Base-by-base conservation (phyloP, 2,888 invertebrate genomes). In the Halocaridina rubra region DNA sequence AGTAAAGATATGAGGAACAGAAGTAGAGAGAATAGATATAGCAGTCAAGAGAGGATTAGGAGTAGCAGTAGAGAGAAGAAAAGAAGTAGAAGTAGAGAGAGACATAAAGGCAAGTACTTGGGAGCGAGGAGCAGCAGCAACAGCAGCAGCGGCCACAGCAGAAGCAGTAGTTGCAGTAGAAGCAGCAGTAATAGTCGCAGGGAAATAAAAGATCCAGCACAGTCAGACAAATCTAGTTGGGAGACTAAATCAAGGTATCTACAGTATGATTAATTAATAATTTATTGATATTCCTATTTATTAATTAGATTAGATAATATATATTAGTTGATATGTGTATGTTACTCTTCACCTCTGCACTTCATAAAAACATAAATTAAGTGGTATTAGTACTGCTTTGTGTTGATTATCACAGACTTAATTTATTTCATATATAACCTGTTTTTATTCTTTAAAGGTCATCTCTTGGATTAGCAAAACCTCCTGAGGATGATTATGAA, bases 101-200 rank as follows among this genome's bases (percentile, higher is more conserved):
- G n/a, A n/a, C n/a, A n/a, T n/a, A n/a, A n/a, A n/a, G n/a, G n/a
- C n/a, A n/a, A n/a, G n/a, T n/a, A n/a, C n/a, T n/a, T n/a, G n/a
- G n/a, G n/a, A n/a, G n/a, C n/a, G n/a, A 27, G 33, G 24, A 69
- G 69, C 53, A 79, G 78, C 16, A 53, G 79, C 22, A 79, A 53
- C 4, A 69, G 67, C 22, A 46, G 71, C 16, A 79, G 67, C 13
- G 46, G 53, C 8, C 13, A 22, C 5, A 67, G 39, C 0, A n/a
- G 69, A 3, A 33, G 57, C 7, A 53, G 69, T 16, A 30, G 16
- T 10, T 19, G 69, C 29, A 69, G 57, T 22, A 53, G 46, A 13
- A 67, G 79, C n/a, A 69, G 79, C 16, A 64, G 24, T 39, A n/a
- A 67, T 13, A 71, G 29, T 0, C 19, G 13, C 46, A 33, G n/a